Evolutionary conservation across 1,140 invertebrate genomes (phyloP).

Genomic region (Magallana ariakensis): DNA sequence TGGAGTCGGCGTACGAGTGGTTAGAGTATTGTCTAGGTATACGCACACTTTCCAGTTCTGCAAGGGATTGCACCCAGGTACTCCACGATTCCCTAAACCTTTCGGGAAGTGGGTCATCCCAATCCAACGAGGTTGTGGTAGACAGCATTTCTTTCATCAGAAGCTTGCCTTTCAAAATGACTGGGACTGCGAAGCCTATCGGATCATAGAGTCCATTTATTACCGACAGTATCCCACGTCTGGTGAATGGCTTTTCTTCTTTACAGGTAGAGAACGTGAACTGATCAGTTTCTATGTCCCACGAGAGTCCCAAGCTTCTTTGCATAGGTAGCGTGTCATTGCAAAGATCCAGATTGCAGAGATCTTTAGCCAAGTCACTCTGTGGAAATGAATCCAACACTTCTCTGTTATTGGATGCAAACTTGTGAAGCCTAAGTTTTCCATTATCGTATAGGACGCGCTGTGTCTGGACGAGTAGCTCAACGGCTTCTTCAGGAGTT

Average conservation of each 20-base stretch:
- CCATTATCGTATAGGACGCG: conserved; percentile 17
- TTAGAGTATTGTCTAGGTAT: conserved; percentile 40
- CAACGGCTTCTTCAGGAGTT: conserved; percentile 29
- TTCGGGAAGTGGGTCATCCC: conserved; percentile 37
- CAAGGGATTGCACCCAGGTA: conserved; percentile 29
- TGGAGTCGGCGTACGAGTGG: conserved; percentile 74
- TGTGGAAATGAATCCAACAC: conserved; percentile 40
- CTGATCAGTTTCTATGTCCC: conserved; percentile 50
- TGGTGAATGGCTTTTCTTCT: conserved; percentile 51
- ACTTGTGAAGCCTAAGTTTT: conserved; percentile 54
- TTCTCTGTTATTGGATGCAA: conserved; percentile 44
- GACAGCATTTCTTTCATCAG: conserved; percentile 33
- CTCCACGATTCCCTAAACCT: background rate
- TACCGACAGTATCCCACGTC: conserved; percentile 47
- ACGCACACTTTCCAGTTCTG: background rate
- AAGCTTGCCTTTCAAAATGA: conserved; percentile 35
- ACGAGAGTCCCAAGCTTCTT: conserved; percentile 52
- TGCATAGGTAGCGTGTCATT: conserved; percentile 47
- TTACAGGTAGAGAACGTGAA: conserved; percentile 40
- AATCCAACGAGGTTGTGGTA: background rate
- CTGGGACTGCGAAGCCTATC: conserved; percentile 37
- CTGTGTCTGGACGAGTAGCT: conserved; percentile 47
- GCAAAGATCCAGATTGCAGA: conserved; percentile 30
- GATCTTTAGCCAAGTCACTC: conserved; percentile 43
- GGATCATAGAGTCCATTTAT: conserved; percentile 47